A percentile compares a stretch with the other conserved stretches of the same genome.
Conservation (phyloP, 2,113 vertebrate species). For the Xiphophorus hellerii region DNA sequence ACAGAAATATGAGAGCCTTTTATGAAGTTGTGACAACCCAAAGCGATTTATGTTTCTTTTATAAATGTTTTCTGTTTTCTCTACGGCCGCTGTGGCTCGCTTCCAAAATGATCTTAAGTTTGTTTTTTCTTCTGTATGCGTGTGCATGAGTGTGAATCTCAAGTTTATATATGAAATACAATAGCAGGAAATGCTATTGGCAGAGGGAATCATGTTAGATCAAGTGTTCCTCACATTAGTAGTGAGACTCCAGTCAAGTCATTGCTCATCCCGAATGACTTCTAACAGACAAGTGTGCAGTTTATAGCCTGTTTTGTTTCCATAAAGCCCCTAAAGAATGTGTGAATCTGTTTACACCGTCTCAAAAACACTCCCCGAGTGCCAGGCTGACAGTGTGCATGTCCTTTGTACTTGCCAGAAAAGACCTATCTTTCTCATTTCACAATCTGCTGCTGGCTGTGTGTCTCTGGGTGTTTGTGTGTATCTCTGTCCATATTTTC, state of each 20-base stretch:
- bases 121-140: constrained; percentile 2
- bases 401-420: constrained; percentile 52
- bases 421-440: constrained; percentile 30
- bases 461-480: constrained; percentile 15
- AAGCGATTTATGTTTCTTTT: background rate
- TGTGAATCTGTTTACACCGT: constrained; percentile 50
- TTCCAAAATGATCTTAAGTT: constrained; percentile 21
- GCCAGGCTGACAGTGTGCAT: constrained; percentile 52
- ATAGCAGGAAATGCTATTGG: constrained; percentile 10
- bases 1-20: background rate
- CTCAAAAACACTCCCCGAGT: constrained; percentile 58
- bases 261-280: constrained; percentile 33
- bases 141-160: constrained; percentile 12
- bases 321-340: constrained; percentile 37
- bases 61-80: constrained; percentile 10
- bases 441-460: background rate
- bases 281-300: constrained; percentile 30
- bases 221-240: constrained; percentile 32
- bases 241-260: constrained; percentile 31
- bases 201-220: constrained; percentile 27
- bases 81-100: constrained; percentile 8
- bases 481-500: constrained; percentile 16
- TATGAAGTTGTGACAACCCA: constrained; percentile 19
- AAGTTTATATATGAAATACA: constrained; percentile 29
- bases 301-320: constrained; percentile 44